phyloP scores from a whole-genome alignment of 1,140 invertebrate genomes.

The Drosophila trapezifrons region DNA sequence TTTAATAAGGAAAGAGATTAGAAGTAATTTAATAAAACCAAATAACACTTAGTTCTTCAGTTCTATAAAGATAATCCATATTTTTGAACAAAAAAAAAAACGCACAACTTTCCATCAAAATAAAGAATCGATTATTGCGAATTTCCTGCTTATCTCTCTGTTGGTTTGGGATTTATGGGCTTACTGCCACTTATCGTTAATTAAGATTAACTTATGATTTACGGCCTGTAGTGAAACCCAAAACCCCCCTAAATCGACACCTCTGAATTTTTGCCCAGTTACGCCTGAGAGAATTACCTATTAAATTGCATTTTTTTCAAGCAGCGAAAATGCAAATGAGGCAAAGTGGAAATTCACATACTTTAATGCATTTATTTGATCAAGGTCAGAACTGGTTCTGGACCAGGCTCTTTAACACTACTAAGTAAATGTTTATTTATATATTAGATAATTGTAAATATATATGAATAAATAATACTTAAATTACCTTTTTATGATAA shows the following conservation, averaged over 20 bases:
- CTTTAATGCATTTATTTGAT: slow-evolving; percentile 22
- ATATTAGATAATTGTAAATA: no score
- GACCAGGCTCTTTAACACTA: neutral
- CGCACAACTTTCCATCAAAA: slow-evolving; percentile 4
- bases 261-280: slow-evolving; percentile 16
- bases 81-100: neutral
- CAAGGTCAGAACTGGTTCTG: slow-evolving; percentile 37
- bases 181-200: neutral
- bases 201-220: slow-evolving; percentile 29
- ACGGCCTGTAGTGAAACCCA: neutral
- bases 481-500: no score
- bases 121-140: slow-evolving; percentile 9
- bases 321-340: slow-evolving; percentile 34
- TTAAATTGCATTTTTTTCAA: neutral
- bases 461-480: no score
- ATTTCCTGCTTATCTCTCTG: slow-evolving; percentile 20
- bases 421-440: neutral
- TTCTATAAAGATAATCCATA: neutral
- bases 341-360: slow-evolving; percentile 33
- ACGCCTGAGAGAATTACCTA: slow-evolving; percentile 29
- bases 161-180: slow-evolving; percentile 22
- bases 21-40: no score
- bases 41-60: no score
- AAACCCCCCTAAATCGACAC: neutral
- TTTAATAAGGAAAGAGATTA: no score